Evolutionary conservation across 2,797 vertebrate genomes (phyloP), one percentile per base, ranked within the genome.

Genomic region (Ctenopoma kingsleyae): DNA sequence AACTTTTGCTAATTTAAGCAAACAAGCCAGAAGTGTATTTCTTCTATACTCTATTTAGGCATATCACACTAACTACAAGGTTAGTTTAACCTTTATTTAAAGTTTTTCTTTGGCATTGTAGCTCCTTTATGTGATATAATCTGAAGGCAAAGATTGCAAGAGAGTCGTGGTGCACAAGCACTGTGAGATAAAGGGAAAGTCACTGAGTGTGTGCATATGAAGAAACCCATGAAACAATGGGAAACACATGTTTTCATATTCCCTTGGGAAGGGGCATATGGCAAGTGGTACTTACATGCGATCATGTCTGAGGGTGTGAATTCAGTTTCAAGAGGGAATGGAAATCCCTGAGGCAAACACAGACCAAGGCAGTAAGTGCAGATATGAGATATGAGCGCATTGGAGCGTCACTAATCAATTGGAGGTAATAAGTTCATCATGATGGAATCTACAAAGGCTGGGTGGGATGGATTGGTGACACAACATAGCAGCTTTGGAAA

Each of bases 231-330:
- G 57, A 62, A 67, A 76, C 81, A 87, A 90, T 88, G 67, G 65
- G 68, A 91, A 93, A 85, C 89, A 92, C 59, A 86, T 92, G 89
- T 78, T 87, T 19, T 67, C 43, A 48, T 65, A 58, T 50, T 74
- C 75, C 68, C 65, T 25, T 25, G 19, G 49, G 78, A 40, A 48
- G 20, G 44, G 55, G 55, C 56, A 67, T 36, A 44, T 44, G 53
- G 73, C 70, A 81, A 84, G 75, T 54, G 80, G 76, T 78, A 47
- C 82, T 87, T 65, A 81, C 49, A 81, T 67, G 55, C 59, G 87
- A 85, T 83, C 78, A 80, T 47, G 67, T 81, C 1, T 72, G 68
- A 71, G 75, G 67, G 52, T 53, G 76, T 46, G 44, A 75, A 61
- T 87, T 68, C 73, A 75, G 30, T 22, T 82, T 71, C 15, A 74